Conservation (phyloP, 2,888 invertebrate species). For the Drosophila mettleri region DNA sequence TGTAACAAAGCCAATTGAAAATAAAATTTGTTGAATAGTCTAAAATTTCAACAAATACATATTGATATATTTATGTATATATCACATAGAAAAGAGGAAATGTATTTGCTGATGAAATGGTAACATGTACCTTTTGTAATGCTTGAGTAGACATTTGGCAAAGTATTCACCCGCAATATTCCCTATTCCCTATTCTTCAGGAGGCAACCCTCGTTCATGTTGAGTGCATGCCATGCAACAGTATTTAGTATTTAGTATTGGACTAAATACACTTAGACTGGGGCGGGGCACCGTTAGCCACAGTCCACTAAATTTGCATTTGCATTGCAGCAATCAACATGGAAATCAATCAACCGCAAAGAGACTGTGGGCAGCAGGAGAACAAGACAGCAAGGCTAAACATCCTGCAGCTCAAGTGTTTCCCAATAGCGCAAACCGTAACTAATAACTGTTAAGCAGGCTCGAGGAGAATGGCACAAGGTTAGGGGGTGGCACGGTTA, state of each 20-base stretch:
- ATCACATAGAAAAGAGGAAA: neutral
- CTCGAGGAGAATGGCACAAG: neutral
- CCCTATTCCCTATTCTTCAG: slow-evolving; percentile 10
- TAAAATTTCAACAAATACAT: slow-evolving; percentile 26
- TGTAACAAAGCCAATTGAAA: slow-evolving; percentile 64
- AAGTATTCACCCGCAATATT: slow-evolving; percentile 10
- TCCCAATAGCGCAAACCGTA: slow-evolving; percentile 68
- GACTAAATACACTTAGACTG: slow-evolving; percentile 48
- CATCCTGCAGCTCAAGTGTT: slow-evolving; percentile 57
- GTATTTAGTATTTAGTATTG: slow-evolving; percentile 28
- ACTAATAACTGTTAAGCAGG: slow-evolving; percentile 66
- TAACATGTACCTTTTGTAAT: slow-evolving; percentile 27
- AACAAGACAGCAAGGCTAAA: slow-evolving; percentile 31
- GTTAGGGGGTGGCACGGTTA: too few species aligned
- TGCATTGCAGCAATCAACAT: slow-evolving; percentile 71
- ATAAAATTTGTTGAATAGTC: slow-evolving; percentile 28
- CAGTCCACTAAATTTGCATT: slow-evolving; percentile 62
- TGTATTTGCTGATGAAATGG: slow-evolving; percentile 17
- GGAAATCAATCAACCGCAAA: slow-evolving; percentile 75
- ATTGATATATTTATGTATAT: slow-evolving; percentile 5
- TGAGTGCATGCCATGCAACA: slow-evolving; percentile 49
- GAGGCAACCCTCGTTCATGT: slow-evolving; percentile 20
- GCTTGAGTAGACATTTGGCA: slow-evolving; percentile 30
- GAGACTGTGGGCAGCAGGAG: slow-evolving; percentile 4
- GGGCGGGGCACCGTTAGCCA: slow-evolving; percentile 10